Evolutionary conservation across 2,888 invertebrate genomes (phyloP).

Genomic region (Pachliopta kotzebuea): DNA sequence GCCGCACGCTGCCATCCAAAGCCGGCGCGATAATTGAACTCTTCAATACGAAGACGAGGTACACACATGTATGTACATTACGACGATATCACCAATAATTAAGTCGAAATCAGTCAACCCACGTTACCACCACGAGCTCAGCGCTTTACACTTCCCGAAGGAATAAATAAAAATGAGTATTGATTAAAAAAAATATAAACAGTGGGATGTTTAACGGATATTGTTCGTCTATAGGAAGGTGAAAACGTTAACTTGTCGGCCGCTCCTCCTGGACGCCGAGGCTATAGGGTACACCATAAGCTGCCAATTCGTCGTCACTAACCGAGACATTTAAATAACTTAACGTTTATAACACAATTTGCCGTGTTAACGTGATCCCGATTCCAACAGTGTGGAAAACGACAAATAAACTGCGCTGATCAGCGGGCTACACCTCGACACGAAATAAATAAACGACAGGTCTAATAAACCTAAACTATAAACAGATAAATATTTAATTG

Average conservation of each 20-base stretch:
- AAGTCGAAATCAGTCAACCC: too few relatives aligned
- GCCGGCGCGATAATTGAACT: background rate
- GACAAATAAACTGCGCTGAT: too few relatives aligned
- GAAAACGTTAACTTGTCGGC: background rate
- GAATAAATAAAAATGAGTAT: too few relatives aligned
- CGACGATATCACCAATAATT: too few relatives aligned
- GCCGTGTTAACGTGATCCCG: background rate
- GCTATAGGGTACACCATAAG: background rate
- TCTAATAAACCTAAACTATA: background rate
- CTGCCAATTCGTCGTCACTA: conserved; percentile 1
- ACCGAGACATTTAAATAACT: background rate
- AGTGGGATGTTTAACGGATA: too few relatives aligned
- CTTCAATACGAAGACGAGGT: too few relatives aligned
- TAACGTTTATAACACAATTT: background rate
- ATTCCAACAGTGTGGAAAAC: background rate
- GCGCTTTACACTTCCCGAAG: too few relatives aligned
- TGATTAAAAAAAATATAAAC: too few relatives aligned
- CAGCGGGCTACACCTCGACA: background rate
- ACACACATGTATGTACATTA: too few relatives aligned
- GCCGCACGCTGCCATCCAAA: conserved; percentile 20
- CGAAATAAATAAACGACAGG: background rate
- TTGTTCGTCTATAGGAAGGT: background rate
- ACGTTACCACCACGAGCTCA: too few relatives aligned
- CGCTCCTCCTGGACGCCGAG: background rate
- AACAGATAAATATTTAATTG: background rate